These are phyloP conservation scores for Platerodrilus igneus DNA, from an alignment of 2,888 invertebrate genomes.

Conservation along the genomic window DNA sequence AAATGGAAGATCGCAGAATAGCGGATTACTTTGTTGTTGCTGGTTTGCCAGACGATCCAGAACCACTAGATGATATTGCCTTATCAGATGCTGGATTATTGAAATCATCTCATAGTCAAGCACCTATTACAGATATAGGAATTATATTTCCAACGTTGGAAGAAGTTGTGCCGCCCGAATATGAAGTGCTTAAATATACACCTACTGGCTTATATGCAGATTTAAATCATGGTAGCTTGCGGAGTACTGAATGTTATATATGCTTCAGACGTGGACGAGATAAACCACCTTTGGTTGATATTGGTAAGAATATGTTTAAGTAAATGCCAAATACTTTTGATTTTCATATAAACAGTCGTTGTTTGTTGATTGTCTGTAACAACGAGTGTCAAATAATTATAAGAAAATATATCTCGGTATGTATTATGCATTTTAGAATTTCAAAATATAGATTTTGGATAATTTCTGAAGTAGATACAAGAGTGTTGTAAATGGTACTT, in stretches of 20 bases:
- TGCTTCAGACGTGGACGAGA: constrained; percentile 90
- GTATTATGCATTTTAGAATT: no score
- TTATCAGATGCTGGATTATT: constrained; percentile 75
- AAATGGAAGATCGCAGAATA: constrained; percentile 84
- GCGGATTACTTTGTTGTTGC: constrained; percentile 99
- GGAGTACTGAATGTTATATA: constrained; percentile 88
- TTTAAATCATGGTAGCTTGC: constrained; percentile 93
- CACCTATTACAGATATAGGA: constrained; percentile 95
- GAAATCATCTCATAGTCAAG: constrained; percentile 74
- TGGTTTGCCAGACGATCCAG: constrained; percentile 80
- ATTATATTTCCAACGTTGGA: constrained; percentile 85
- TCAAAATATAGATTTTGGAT: no score
- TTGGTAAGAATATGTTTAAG: constrained; percentile 61
- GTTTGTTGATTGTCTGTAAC: no score
- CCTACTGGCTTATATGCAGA: constrained; percentile 88
- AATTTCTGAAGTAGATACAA: no score
- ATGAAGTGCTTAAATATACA: constrained; percentile 66
- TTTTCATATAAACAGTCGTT: no score
- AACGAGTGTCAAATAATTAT: no score
- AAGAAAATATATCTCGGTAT: no score
- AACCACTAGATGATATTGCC: constrained; percentile 67
- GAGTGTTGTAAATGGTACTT: no score
- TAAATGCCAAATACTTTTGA: not conserved
- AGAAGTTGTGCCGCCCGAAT: constrained; percentile 79
- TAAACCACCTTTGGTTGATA: constrained; percentile 94